These are phyloP conservation scores for Sebastolobus altivelis DNA, from an alignment of 2,797 vertebrate genomes.

Conservation along the genomic window DNA sequence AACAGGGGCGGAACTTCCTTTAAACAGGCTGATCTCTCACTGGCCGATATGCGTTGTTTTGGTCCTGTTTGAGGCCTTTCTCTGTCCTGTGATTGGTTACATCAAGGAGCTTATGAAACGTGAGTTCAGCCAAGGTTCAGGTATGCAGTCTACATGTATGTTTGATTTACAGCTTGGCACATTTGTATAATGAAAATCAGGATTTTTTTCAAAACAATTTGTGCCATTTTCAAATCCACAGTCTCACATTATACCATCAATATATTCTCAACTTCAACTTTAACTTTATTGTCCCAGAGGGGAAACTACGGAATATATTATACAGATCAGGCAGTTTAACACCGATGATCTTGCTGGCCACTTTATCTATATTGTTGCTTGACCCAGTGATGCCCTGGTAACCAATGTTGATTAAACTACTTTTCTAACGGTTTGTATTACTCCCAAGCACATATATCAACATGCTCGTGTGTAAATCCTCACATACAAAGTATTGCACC, in stretches of 20 bases:
- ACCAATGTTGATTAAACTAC: not conserved
- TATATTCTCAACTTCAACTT: too few relatives aligned
- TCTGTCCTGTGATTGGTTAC: constrained; percentile 11
- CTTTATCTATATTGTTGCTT: not conserved
- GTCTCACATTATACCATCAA: not conserved
- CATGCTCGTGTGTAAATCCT: not conserved
- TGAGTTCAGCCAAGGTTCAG: not conserved
- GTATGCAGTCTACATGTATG: not conserved
- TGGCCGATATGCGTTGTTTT: constrained; percentile 42
- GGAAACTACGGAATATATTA: too few relatives aligned
- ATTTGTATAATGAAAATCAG: not conserved
- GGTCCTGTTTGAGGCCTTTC: not conserved
- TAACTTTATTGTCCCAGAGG: too few relatives aligned
- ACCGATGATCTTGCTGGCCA: too few relatives aligned
- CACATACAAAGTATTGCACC: not conserved
- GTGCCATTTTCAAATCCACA: not conserved
- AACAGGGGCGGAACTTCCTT: constrained; percentile 23
- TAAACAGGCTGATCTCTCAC: not conserved
- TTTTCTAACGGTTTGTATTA: not conserved
- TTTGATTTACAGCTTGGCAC: not conserved
- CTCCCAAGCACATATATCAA: not conserved
- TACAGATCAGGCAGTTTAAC: too few relatives aligned
- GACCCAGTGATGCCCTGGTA: not conserved
- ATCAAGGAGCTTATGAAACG: not conserved
- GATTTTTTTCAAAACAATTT: not conserved